Evolutionary conservation across 1,140 invertebrate genomes (phyloP).

Genomic region (Lucilia sericata): DNA sequence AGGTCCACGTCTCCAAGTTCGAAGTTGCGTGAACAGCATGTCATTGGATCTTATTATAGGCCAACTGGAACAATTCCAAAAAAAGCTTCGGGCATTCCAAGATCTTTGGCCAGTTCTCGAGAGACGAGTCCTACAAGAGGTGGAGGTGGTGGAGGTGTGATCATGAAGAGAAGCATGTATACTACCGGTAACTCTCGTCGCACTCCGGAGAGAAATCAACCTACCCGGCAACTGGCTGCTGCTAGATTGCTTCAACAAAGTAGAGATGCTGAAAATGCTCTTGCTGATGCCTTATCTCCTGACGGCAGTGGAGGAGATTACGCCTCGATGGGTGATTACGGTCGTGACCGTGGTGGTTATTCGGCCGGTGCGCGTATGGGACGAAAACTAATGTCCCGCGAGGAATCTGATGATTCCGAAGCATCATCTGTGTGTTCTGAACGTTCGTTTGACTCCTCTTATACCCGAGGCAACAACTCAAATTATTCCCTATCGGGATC

Average conservation of each 20-base stretch:
- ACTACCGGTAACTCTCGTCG: constrained; percentile 64
- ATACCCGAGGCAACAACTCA: constrained; percentile 62
- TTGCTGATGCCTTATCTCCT: constrained; percentile 75
- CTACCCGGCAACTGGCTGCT: constrained; percentile 76
- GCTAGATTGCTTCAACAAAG: constrained; percentile 88
- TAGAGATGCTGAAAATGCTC: constrained; percentile 86
- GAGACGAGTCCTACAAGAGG: constrained; percentile 75
- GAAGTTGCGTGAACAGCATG: constrained; percentile 74
- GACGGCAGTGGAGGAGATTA: constrained; percentile 65
- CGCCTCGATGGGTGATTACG: constrained; percentile 44
- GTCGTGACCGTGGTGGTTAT: constrained; percentile 35
- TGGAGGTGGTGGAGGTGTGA: constrained; percentile 10
- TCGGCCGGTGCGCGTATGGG: constrained; percentile 57
- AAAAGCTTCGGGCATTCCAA: constrained; percentile 78
- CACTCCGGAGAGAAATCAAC: constrained; percentile 71
- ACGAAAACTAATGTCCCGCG: constrained; percentile 68
- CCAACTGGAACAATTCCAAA: constrained; percentile 66
- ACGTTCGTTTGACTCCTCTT: constrained; percentile 85
- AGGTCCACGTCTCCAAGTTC: constrained; percentile 90
- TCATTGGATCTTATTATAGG: constrained; percentile 57
- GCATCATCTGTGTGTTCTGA: constrained; percentile 96
- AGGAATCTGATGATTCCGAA: constrained; percentile 89
- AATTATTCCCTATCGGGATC: constrained; percentile 83
- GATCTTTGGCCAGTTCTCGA: constrained; percentile 76
- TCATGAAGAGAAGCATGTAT: constrained; percentile 65